Base-by-base conservation (phyloP, 35 echinoderm and acorn worm species). In the Lytechinus variegatus region DNA sequence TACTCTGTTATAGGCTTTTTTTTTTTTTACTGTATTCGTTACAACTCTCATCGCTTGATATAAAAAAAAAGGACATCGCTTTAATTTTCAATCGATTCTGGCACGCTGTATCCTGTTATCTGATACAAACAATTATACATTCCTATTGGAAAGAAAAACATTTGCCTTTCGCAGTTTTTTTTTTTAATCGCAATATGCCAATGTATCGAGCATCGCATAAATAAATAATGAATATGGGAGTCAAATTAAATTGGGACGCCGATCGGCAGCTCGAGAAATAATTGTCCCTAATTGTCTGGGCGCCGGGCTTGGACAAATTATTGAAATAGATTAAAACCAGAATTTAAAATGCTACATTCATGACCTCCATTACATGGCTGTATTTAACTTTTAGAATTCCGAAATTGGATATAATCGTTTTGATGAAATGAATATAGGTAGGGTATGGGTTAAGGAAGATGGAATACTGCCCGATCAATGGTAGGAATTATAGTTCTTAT, bases 161-260 rank as follows among this genome's bases (percentile, higher is more conserved):
- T 79, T 79, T 79, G 66, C 66, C 66, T 79, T 79, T 79, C 16
- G 5, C 7, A 79, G 66, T 79, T 79, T 24, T 4, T 44, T 4
- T 44, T 44, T 44, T 44, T 44, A 44, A 79, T 6, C 21, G 66
- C 66, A 79, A 79, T 24, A 79, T 79, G 66, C 66, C 66, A 24
- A 79, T 79, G n/a, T 79, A 24, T 58, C 56, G 5, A 79, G 19
- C 66, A 79, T 19, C 66, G 21, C 66, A 79, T 79, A 24, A n/a
- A 79, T 79, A 79, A 79, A 79, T 24, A 19, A n/a, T 19, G 21
- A 79, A 79, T 24, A 79, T 79, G 14, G 66, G n/a, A 79, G 66
- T 79, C 66, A 79, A 79, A 79, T 79, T 79, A 24, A 79, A 79
- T 79, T 79, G 66, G 66, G 66, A 79, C 66, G 66, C 66, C 66